Percentiles rank a stretch among this genome's conserved stretches.
These are phyloP conservation scores for Lipotes vexillifer DNA, from an alignment of 2,113 vertebrate species.

Conservation along the genomic window DNA sequence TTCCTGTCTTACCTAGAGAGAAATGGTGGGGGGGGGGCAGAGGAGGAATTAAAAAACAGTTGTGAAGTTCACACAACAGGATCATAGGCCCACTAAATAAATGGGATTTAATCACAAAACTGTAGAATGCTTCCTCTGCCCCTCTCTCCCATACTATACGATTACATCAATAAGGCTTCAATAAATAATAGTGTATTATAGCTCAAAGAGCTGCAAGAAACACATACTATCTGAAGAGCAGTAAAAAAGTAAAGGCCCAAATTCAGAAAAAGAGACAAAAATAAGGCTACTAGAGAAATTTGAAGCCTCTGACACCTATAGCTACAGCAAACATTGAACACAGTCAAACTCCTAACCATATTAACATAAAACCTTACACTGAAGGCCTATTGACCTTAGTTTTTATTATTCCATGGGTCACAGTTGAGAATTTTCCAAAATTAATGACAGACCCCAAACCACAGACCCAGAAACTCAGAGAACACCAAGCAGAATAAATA, in stretches of 20 bases:
- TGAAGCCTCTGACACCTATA: not conserved
- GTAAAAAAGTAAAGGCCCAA: too few relatives aligned
- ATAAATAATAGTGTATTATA: not conserved
- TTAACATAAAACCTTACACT: not conserved
- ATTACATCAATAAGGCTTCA: not conserved
- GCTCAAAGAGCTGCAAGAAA: not conserved
- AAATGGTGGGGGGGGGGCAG: not conserved
- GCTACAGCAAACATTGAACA: not conserved
- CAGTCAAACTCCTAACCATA: not conserved
- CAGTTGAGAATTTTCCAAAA: not conserved
- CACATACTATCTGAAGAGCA: not conserved
- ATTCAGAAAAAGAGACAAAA: not conserved
- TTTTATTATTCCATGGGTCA: not conserved
- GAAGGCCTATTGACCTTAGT: not conserved
- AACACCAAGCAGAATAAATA: not conserved
- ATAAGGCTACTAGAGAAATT: not conserved
- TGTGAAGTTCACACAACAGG: not conserved
- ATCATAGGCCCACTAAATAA: not conserved
- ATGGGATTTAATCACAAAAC: not conserved
- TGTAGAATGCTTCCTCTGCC: not conserved
- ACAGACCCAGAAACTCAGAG: not conserved
- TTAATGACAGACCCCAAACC: not conserved
- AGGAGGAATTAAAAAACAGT: not conserved
- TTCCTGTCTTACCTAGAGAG: not conserved
- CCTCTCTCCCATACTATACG: fast-evolving